Conservation (phyloP, 2,797 vertebrate genomes). For the Neopelma chrysocephalum region DNA sequence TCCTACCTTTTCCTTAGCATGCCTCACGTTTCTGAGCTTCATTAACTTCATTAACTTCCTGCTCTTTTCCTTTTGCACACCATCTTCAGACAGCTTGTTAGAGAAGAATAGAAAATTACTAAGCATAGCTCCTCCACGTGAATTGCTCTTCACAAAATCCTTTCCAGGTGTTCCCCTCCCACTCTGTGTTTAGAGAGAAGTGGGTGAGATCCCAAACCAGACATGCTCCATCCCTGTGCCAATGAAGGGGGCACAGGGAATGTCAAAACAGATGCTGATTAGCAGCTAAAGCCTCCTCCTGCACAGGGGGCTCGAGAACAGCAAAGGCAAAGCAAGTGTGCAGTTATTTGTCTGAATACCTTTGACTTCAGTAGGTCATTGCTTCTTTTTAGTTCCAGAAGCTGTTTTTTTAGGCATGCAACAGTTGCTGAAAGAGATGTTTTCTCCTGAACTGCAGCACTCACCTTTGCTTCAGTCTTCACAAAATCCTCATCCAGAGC, state of each 20-base stretch:
- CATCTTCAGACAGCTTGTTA: slow-evolving; percentile 87
- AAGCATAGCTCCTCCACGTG: neutral
- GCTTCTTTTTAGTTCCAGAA: slow-evolving; percentile 84
- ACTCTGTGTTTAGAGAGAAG: neutral
- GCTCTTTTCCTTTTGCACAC: slow-evolving; percentile 87
- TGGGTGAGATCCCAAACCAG: neutral
- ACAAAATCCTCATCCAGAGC: slow-evolving; percentile 85
- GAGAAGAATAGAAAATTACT: neutral
- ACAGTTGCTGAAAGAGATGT: slow-evolving; percentile 83
- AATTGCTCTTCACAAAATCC: neutral
- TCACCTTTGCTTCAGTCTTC: slow-evolving; percentile 87
- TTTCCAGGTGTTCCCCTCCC: neutral
- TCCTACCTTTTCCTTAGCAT: slow-evolving; percentile 86
- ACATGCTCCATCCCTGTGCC: neutral
- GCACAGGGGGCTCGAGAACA: neutral
- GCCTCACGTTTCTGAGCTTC: slow-evolving; percentile 87
- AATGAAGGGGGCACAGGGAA: accelerated
- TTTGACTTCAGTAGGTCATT: slow-evolving; percentile 94
- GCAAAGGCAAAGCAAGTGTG: neutral
- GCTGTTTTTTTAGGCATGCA: slow-evolving; percentile 87
- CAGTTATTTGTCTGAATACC: slow-evolving; percentile 69
- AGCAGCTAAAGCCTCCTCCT: neutral
- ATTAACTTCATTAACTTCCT: slow-evolving; percentile 87
- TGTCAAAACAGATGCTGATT: neutral
- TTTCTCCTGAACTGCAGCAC: slow-evolving; percentile 86